A percentile compares a stretch with the other conserved stretches of the same genome.
Conservation (phyloP, 2,797 vertebrate genomes). For the Clarias fuscus region DNA sequence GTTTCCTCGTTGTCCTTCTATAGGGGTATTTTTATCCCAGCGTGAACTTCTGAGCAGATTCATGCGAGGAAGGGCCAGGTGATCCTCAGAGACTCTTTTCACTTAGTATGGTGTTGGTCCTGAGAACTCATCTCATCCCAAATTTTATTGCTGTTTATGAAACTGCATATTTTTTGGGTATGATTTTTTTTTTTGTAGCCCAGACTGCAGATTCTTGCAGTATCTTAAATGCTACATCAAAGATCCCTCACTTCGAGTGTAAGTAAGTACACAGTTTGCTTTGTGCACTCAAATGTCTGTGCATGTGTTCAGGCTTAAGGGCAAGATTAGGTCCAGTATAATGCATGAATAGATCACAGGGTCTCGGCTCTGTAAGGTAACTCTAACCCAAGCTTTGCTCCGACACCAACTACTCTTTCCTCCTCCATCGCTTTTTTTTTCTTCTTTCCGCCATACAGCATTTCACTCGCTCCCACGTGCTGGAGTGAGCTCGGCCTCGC, state of each 20-base stretch:
- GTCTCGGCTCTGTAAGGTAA: constrained; percentile 42
- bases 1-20: constrained; percentile 37
- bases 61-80: constrained; percentile 40
- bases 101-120: constrained; percentile 11
- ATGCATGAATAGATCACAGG: constrained; percentile 41
- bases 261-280: background rate
- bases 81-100: constrained; percentile 23
- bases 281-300: background rate
- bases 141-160: background rate
- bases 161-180: background rate
- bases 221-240: background rate
- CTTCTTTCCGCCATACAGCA: background rate
- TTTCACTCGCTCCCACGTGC: background rate
- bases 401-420: constrained; percentile 33
- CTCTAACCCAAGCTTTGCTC: constrained; percentile 29
- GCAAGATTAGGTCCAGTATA: constrained; percentile 30
- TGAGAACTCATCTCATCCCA: background rate
- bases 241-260: background rate
- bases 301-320: constrained; percentile 36
- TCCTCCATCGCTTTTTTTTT: constrained; percentile 8
- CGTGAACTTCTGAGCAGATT: constrained; percentile 37
- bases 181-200: background rate
- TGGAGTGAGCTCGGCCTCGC: constrained; percentile 33
- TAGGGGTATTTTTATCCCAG: constrained; percentile 46
- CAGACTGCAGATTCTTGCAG: background rate